These are phyloP conservation scores for Epinotia nisella DNA, from an alignment of 2,888 invertebrate species.

Conservation along the genomic window DNA sequence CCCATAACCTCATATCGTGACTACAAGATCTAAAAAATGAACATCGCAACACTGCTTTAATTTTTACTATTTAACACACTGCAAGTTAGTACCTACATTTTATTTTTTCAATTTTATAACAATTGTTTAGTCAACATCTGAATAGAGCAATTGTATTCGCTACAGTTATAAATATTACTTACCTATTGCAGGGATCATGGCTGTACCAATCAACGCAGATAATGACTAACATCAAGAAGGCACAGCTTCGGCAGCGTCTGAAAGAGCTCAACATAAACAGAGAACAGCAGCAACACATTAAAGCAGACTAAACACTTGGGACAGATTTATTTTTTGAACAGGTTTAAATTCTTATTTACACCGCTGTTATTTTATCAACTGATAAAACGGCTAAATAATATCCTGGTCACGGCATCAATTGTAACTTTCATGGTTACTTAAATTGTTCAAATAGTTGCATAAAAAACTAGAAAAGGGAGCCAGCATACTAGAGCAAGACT, in stretches of 20 bases:
- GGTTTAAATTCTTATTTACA: neutral
- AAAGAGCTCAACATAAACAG: slow-evolving; percentile 82
- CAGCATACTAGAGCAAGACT: neutral
- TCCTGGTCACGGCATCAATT: slow-evolving; percentile 23
- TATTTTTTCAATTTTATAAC: neutral
- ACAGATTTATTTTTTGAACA: neutral
- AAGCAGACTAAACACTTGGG: slow-evolving; percentile 62
- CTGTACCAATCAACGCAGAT: slow-evolving; percentile 94
- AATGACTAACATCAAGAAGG: slow-evolving; percentile 93
- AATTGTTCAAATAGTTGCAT: neutral
- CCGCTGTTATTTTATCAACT: slow-evolving; percentile 2
- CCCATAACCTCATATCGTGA: neutral
- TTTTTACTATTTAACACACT: neutral
- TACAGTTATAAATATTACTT: neutral
- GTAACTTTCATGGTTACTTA: neutral
- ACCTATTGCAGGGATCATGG: slow-evolving; percentile 91
- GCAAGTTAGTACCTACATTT: neutral
- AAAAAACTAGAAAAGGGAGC: neutral
- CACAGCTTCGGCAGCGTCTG: slow-evolving; percentile 89
- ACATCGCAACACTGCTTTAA: neutral
- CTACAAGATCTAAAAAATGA: neutral
- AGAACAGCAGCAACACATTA: slow-evolving; percentile 66
- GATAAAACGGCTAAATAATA: neutral
- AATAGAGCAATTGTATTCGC: slow-evolving; percentile 14
- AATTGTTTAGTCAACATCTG: neutral